These are phyloP conservation scores for Nomada ferruginata DNA, from an alignment of 2,888 invertebrate genomes.

Conservation along the genomic window DNA sequence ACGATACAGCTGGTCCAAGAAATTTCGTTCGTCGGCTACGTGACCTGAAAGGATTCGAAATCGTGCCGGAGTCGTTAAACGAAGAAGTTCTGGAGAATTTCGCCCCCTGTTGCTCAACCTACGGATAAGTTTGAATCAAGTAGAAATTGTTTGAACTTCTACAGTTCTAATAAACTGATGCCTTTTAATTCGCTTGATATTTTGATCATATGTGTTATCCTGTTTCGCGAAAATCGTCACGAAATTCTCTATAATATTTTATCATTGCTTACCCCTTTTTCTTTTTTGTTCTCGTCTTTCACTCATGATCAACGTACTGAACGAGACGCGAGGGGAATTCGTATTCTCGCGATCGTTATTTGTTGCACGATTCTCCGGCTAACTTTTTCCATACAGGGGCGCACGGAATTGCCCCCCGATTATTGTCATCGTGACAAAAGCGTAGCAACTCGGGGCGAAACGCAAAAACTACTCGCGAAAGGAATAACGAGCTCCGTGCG, in stretches of 20 bases:
- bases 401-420: conserved; percentile 31
- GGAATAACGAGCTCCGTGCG: conserved; percentile 50
- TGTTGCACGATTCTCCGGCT: conserved; percentile 28
- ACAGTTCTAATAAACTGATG: too few species aligned
- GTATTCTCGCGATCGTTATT: conserved; percentile 19
- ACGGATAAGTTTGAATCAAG: not conserved
- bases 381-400: conserved; percentile 18
- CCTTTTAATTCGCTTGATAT: too few species aligned
- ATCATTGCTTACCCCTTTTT: not conserved
- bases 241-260: not conserved
- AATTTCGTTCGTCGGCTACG: not conserved
- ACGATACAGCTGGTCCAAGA: not conserved
- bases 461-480: conserved; percentile 30
- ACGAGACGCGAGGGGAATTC: not conserved
- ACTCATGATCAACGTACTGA: not conserved
- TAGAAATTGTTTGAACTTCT: not conserved
- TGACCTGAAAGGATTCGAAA: not conserved
- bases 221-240: too few species aligned
- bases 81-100: not conserved
- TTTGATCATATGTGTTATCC: too few species aligned
- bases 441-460: conserved; percentile 12
- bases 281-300: not conserved
- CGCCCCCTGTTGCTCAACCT: not conserved
- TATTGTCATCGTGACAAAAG: conserved; percentile 36
- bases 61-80: not conserved